These are phyloP conservation scores for Gadopsis bispinosus DNA, from an alignment of 2,797 vertebrate species.

Conservation along the genomic window DNA sequence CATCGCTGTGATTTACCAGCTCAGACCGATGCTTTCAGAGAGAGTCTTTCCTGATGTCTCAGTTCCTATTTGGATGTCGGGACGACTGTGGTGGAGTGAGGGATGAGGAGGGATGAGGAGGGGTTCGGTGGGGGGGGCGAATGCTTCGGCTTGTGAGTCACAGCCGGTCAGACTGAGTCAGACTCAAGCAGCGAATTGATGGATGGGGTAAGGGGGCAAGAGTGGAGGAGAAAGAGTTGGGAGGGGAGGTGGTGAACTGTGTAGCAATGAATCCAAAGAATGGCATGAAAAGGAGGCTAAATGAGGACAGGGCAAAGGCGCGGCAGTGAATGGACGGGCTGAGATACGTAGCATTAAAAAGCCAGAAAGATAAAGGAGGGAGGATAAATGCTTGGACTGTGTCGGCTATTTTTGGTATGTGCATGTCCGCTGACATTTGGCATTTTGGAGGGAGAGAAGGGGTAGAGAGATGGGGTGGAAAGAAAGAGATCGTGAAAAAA, in stretches of 20 bases:
- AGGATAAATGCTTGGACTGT: conserved; percentile 60
- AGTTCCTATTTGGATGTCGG: conserved; percentile 48
- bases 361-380: conserved; percentile 54
- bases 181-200: conserved; percentile 59
- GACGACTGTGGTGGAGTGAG: conserved; percentile 12
- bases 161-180: conserved; percentile 67
- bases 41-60: conserved; percentile 41
- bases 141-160: conserved; percentile 71
- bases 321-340: conserved; percentile 53
- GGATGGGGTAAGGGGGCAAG: conserved; percentile 67
- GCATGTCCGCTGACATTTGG: conserved; percentile 62
- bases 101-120: conserved; percentile 30
- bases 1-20: conserved; percentile 56
- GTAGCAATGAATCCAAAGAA: conserved; percentile 72
- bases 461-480: conserved; percentile 8
- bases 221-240: conserved; percentile 52
- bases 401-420: conserved; percentile 68
- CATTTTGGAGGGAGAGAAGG: conserved; percentile 34
- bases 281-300: conserved; percentile 74
- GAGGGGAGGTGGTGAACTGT: conserved; percentile 72
- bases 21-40: conserved; percentile 30
- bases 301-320: conserved; percentile 63
- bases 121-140: conserved; percentile 1
- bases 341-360: conserved; percentile 60
- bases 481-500: conserved; percentile 31